Percentiles rank a stretch among this genome's conserved stretches.
These are phyloP conservation scores for Rhodeus uyekii DNA, from an alignment of 2,797 vertebrate genomes.

Conservation along the genomic window DNA sequence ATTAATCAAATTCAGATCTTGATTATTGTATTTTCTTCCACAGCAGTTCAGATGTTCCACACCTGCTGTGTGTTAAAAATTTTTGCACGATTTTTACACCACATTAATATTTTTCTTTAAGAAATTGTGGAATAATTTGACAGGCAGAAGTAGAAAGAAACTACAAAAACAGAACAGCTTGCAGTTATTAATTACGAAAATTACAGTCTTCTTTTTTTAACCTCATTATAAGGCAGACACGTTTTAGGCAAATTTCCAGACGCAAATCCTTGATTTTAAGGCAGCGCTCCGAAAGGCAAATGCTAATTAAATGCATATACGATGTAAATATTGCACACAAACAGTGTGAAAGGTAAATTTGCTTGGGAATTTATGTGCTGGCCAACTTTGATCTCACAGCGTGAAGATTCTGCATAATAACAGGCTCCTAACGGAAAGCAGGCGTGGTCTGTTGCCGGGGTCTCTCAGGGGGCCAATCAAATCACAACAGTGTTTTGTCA, in stretches of 20 bases:
- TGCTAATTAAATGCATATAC: slow-evolving; percentile 39
- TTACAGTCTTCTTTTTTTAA: slow-evolving; percentile 31
- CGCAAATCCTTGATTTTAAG: slow-evolving; percentile 22
- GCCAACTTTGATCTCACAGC: slow-evolving; percentile 37
- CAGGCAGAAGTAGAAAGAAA: not conserved
- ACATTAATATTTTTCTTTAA: not conserved
- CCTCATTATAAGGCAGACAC: slow-evolving; percentile 33
- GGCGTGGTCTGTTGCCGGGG: slow-evolving; percentile 23
- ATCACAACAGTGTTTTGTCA: slow-evolving; percentile 40
- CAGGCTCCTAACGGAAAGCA: slow-evolving; percentile 47
- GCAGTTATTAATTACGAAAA: slow-evolving; percentile 35
- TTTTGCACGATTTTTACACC: not conserved
- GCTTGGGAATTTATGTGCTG: slow-evolving; percentile 29
- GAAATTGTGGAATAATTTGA: not conserved
- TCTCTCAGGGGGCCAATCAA: slow-evolving; percentile 26
- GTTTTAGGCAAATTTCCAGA: slow-evolving; percentile 39
- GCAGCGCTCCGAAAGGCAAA: slow-evolving; percentile 8
- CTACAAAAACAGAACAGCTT: slow-evolving; percentile 28
- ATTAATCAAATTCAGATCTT: not conserved
- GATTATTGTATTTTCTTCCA: not conserved
- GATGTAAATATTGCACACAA: slow-evolving; percentile 36
- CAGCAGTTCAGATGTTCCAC: not conserved
- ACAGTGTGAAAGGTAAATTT: slow-evolving; percentile 29
- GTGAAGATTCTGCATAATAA: slow-evolving; percentile 38
- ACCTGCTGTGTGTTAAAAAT: not conserved